Evolutionary conservation across 2,797 vertebrate species (phyloP).

Genomic region (Benthosema pterotum): DNA sequence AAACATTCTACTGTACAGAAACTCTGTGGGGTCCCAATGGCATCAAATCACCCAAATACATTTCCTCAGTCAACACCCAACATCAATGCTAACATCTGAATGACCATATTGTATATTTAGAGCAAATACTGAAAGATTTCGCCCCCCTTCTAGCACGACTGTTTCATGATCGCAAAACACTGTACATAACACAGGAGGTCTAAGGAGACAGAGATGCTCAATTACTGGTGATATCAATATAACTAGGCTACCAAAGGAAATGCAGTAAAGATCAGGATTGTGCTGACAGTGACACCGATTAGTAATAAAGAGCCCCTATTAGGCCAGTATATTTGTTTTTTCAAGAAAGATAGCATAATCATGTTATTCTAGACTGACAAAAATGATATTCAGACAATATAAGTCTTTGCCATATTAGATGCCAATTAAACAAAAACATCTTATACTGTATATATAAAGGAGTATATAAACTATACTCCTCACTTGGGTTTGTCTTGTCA

Average conservation of each 20-base stretch:
- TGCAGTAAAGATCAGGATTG: neutral
- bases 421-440: neutral
- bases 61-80: constrained; percentile 31
- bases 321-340: neutral
- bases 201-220: neutral
- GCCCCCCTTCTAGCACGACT: constrained; percentile 29
- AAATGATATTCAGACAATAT: neutral
- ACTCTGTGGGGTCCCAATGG: neutral
- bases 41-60: neutral
- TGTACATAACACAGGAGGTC: constrained; percentile 17
- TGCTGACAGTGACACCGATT: constrained; percentile 4
- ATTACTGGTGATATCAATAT: neutral
- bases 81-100: constrained; percentile 35
- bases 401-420: neutral
- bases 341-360: neutral
- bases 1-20: constrained; percentile 23
- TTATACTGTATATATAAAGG: too few relatives aligned
- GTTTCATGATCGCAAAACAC: constrained; percentile 7
- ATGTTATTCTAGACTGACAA: neutral
- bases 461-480: too few relatives aligned
- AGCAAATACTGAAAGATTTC: constrained; percentile 9
- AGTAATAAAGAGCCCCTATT: neutral
- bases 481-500: too few relatives aligned
- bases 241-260: constrained; percentile 1
- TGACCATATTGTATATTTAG: neutral